These are phyloP conservation scores for Seira sanloemensis DNA, from an alignment of 2,888 invertebrate genomes.

Conservation along the genomic window DNA sequence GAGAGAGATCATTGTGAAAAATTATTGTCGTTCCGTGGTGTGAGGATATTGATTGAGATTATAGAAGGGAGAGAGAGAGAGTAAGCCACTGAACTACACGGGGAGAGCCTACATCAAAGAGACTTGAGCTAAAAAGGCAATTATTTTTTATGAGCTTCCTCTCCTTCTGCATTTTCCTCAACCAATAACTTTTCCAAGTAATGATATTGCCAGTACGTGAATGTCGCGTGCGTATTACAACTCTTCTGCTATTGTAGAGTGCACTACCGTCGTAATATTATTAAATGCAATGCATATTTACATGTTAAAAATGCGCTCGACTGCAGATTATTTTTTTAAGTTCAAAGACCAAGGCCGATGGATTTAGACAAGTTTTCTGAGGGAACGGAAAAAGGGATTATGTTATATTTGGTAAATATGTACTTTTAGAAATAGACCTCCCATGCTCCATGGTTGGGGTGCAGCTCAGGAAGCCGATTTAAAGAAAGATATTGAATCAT, in stretches of 20 bases:
- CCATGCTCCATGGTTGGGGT: neutral
- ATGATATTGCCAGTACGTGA: slow-evolving; percentile 3
- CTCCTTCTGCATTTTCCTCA: neutral
- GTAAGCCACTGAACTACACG: neutral
- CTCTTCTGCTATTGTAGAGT: no score
- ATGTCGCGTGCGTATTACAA: slow-evolving; percentile 17
- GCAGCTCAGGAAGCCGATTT: neutral
- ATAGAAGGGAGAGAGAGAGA: slow-evolving; percentile 7
- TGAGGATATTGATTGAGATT: slow-evolving; percentile 38
- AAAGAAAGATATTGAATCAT: neutral
- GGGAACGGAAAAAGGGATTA: slow-evolving; percentile 8
- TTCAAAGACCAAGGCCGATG: slow-evolving; percentile 4
- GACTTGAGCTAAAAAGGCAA: slow-evolving; percentile 39
- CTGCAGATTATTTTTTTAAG: slow-evolving; percentile 9
- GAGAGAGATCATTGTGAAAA: slow-evolving; percentile 16
- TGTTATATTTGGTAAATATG: neutral
- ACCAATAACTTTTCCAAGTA: neutral
- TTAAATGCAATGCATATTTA: slow-evolving; percentile 31
- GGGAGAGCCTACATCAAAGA: slow-evolving; percentile 3
- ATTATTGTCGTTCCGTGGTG: slow-evolving; percentile 29
- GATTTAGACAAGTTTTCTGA: neutral
- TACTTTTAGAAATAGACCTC: neutral
- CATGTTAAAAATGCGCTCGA: slow-evolving; percentile 27
- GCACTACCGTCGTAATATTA: slow-evolving; percentile 15
- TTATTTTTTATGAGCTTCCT: slow-evolving; percentile 60